A percentile compares a stretch with the other conserved stretches of the same genome.
phyloP scores from a whole-genome alignment of 2,888 invertebrate species.

The Euspilapteryx auroguttella region DNA sequence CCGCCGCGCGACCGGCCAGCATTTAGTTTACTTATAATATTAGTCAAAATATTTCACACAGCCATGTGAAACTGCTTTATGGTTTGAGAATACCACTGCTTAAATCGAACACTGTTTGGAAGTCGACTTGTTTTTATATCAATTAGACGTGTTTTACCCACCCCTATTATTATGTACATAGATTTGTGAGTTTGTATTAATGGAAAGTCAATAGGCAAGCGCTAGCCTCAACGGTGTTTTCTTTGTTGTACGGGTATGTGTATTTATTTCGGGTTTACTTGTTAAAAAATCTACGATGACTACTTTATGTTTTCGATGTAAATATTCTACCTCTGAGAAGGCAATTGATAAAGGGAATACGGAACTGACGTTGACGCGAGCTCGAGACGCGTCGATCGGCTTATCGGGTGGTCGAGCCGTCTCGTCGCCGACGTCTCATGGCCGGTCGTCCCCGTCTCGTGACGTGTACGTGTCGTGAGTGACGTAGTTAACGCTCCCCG shows the following conservation, averaged over 20 bases:
- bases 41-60: conserved; percentile 60
- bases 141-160: conserved; percentile 52
- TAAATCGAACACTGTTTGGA: conserved; percentile 45
- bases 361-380: too few species aligned
- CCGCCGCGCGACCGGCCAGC: conserved; percentile 14
- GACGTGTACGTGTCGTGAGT: too few species aligned
- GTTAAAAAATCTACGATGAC: conserved; percentile 43
- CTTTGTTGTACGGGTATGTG: conserved; percentile 17
- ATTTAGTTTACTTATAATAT: conserved; percentile 59
- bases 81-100: conserved; percentile 55
- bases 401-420: not conserved
- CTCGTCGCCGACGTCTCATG: not conserved
- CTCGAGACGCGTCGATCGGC: too few species aligned
- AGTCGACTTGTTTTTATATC: conserved; percentile 49
- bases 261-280: conserved; percentile 30
- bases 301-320: conserved; percentile 43
- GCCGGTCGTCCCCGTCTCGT: not conserved
- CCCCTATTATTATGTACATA: conserved; percentile 27
- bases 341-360: conserved; percentile 26
- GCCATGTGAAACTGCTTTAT: conserved; percentile 56
- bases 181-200: conserved; percentile 25
- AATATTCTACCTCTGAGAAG: conserved; percentile 9
- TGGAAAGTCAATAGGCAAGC: conserved; percentile 27
- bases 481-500: too few species aligned
- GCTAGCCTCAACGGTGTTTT: conserved; percentile 13